Evolutionary conservation across 2,888 invertebrate genomes (phyloP), one percentile per base, ranked within the genome.

Genomic region (Amiota minor): DNA sequence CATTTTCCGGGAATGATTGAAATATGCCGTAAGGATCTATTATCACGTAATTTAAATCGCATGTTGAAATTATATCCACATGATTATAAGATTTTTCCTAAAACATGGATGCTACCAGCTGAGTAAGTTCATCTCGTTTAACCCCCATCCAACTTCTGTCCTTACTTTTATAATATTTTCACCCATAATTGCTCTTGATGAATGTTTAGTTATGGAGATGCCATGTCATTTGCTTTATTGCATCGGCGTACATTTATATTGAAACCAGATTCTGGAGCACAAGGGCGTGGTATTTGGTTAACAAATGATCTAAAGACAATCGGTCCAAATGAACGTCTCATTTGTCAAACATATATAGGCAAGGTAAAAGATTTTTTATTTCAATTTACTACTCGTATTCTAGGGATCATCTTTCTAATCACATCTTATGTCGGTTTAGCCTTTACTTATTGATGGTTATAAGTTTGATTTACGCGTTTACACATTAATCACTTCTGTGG

Each of bases 381-480:
- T 3, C 53, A 61, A 16, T 18, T 16, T 16, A 59, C 10, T 59
- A 16, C 23, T 11, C 2, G 3, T 35, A 45, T 45, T 45, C 46
- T 64, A 2, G 20, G 46, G 46, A 72, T 35, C 12, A 72, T 73
- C 74, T 56, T 18, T 68, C 72, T 73, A 71, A 72, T 16, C 23
- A 18, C 9, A 61, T 35, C 6, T 0, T 35, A 8, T 59, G 59
- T 12, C 4, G 2, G 75, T 88, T 85, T 87, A 95, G 92, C 97
- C 97, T 0, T 95, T 95, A 78, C 91, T 97, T 64, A 95, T 97
- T 18, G 97, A 98, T 88, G 96, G 97, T 1, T 97, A 94, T 89
- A 98, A 98, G 91, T 97, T 97, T 89, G 98, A 98, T 89, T 92
- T 98, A 74, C 92, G 98, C 75, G 93, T 97, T 12, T 98, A 98